Evolutionary conservation across 2,113 vertebrate genomes (phyloP).

Genomic region (Thymallus thymallus): DNA sequence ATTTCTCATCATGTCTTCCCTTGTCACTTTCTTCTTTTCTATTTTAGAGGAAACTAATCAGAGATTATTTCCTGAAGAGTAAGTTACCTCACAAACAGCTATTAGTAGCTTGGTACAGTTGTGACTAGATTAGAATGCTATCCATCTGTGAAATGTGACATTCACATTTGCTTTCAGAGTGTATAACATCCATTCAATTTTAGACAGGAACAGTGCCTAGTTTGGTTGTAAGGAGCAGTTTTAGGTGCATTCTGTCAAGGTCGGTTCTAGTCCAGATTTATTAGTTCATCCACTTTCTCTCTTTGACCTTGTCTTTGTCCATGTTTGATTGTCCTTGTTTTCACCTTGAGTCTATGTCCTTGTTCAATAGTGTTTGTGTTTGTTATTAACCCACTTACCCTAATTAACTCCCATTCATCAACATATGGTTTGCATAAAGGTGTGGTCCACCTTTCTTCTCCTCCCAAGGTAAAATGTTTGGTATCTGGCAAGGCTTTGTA

Average conservation of each 20-base stretch:
- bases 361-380: no score
- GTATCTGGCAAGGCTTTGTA: not conserved
- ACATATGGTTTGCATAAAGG: not conserved
- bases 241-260: no score
- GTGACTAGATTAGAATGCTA: conserved; percentile 35
- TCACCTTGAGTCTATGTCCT: no score
- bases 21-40: conserved; percentile 71
- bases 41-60: conserved; percentile 83
- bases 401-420: not conserved
- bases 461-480: not conserved
- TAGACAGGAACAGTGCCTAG: no score
- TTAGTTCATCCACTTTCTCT: no score
- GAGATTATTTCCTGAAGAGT: conserved; percentile 82
- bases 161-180: no score
- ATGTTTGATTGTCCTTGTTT: no score
- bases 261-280: no score
- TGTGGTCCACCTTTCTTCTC: not conserved
- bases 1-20: conserved; percentile 27
- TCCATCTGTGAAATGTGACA: not conserved
- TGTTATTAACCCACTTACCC: no score
- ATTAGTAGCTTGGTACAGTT: conserved; percentile 31
- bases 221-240: no score
- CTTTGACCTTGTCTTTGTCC: no score
- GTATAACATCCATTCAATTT: no score
- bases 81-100: conserved; percentile 75